phyloP scores from a whole-genome alignment of 2,888 invertebrate genomes.

The Drepanosiphum platanoidis region DNA sequence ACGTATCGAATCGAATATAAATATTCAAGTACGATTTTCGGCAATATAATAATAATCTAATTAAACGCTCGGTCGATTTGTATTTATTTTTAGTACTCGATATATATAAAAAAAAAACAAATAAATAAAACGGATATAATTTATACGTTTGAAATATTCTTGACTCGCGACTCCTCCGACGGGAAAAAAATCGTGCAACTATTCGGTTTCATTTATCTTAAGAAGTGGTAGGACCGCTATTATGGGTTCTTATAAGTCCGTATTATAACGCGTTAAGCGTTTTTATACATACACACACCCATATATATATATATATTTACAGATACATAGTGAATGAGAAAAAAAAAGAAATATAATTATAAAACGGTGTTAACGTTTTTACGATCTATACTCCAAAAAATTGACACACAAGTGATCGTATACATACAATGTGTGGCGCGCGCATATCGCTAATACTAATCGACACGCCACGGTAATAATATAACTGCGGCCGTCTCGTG shows the following conservation, averaged over 20 bases:
- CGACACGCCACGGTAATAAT: neutral
- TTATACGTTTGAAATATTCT: neutral
- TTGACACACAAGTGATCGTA: neutral
- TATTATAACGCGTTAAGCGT: conserved; percentile 15
- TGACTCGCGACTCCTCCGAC: neutral
- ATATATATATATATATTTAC: too few relatives aligned
- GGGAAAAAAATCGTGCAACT: neutral
- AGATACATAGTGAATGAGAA: too few relatives aligned
- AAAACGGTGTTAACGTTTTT: conserved; percentile 32
- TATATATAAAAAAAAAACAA: too few relatives aligned
- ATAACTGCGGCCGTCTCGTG: neutral
- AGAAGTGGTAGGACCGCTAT: conserved; percentile 30
- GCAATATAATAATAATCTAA: neutral
- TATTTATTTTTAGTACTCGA: neutral
- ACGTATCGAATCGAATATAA: neutral
- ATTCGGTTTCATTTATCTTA: conserved; percentile 7
- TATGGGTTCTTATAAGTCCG: neutral
- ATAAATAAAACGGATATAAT: neutral
- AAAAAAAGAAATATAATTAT: conserved; percentile 24
- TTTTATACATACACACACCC: neutral
- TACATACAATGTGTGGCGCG: neutral
- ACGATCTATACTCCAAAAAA: conserved; percentile 9
- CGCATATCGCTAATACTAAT: neutral
- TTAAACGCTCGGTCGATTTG: too few relatives aligned
- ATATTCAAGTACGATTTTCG: neutral